Percentiles rank a stretch among this genome's conserved stretches.
These are phyloP conservation scores for Marronus borbonicus DNA, from an alignment of 2,888 invertebrate genomes.

Conservation along the genomic window DNA sequence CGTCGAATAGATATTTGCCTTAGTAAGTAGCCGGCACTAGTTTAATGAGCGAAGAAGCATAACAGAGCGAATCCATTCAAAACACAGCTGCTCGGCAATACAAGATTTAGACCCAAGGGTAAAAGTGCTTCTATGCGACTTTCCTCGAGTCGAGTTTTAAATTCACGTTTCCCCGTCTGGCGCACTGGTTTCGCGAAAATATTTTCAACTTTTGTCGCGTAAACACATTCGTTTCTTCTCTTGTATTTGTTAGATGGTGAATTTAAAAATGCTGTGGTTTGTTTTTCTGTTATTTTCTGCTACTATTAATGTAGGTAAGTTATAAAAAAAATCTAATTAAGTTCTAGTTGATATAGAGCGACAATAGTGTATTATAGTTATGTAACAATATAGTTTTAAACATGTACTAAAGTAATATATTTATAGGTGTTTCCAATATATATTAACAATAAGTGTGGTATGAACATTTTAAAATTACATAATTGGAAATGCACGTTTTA, in stretches of 20 bases:
- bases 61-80: slow-evolving; percentile 22
- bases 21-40: slow-evolving; percentile 2
- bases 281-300: slow-evolving; percentile 39
- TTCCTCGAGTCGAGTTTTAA: slow-evolving; percentile 52
- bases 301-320: slow-evolving; percentile 46
- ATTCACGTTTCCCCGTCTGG: slow-evolving; percentile 39
- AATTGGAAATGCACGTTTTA: no score
- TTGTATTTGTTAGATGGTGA: slow-evolving; percentile 11
- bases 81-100: neutral
- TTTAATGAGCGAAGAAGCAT: slow-evolving; percentile 33
- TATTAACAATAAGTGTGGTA: no score
- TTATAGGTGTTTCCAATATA: no score
- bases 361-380: no score
- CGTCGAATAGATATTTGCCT: no score
- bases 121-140: slow-evolving; percentile 52
- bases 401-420: no score
- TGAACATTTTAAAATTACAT: no score
- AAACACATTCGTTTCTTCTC: slow-evolving; percentile 27
- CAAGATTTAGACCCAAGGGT: slow-evolving; percentile 49
- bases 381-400: no score
- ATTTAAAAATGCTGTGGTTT: slow-evolving; percentile 40
- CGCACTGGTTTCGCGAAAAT: slow-evolving; percentile 36
- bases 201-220: slow-evolving; percentile 33
- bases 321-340: no score
- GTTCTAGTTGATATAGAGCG: no score